These are phyloP conservation scores for Philopotamus ludificatus DNA, from an alignment of 1,140 invertebrate genomes.

Conservation along the genomic window DNA sequence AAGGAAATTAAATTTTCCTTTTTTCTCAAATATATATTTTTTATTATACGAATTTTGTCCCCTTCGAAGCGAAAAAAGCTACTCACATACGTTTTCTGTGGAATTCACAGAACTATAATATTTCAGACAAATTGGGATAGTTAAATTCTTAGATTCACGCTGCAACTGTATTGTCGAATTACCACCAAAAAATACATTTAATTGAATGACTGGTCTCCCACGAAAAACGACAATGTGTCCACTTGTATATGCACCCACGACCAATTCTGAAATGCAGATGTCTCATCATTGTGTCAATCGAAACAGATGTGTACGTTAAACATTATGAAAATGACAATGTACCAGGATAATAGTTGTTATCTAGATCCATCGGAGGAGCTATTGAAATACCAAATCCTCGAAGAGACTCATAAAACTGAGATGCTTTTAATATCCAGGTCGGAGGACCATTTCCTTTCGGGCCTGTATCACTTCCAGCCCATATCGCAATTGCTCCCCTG, in stretches of 20 bases:
- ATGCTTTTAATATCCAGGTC: constrained; percentile 46
- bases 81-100: too few species aligned
- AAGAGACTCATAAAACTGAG: constrained; percentile 44
- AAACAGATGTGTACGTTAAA: neutral
- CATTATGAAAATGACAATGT: neutral
- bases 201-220: constrained; percentile 1
- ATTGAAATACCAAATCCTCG: constrained; percentile 57
- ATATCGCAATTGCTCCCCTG: constrained; percentile 56
- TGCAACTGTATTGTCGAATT: too few species aligned
- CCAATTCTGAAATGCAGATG: constrained; percentile 47
- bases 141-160: too few species aligned
- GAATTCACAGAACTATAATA: too few species aligned
- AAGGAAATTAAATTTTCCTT: neutral
- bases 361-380: constrained; percentile 52
- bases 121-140: too few species aligned
- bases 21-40: too few species aligned
- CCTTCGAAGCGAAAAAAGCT: too few species aligned
- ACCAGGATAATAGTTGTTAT: constrained; percentile 52
- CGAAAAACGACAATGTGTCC: constrained; percentile 52
- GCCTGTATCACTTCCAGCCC: constrained; percentile 52
- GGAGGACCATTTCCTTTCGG: constrained; percentile 38
- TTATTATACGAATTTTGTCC: neutral
- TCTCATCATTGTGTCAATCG: neutral
- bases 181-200: neutral
- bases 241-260: constrained; percentile 54